These are phyloP conservation scores for Diorhabda carinulata DNA, from an alignment of 1,140 invertebrate genomes.

Conservation along the genomic window DNA sequence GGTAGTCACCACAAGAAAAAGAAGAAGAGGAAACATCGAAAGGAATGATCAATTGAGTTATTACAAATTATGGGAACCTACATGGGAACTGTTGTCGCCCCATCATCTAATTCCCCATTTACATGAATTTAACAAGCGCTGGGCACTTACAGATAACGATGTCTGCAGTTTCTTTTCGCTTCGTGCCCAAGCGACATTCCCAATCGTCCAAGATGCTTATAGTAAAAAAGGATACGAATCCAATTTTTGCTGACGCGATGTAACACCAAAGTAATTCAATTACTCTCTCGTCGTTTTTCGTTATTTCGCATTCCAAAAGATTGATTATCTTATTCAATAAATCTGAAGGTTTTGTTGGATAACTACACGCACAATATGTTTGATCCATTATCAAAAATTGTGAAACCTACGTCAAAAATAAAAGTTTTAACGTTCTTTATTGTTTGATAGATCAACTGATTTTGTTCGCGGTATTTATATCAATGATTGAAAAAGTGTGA, in stretches of 20 bases:
- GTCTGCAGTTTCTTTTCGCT: background rate
- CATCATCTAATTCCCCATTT: background rate
- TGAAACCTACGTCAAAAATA: too few relatives aligned
- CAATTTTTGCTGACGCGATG: constrained; percentile 13
- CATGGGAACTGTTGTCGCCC: background rate
- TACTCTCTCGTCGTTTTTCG: background rate
- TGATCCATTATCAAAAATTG: too few relatives aligned
- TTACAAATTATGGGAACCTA: too few relatives aligned
- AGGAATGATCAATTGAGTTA: too few relatives aligned
- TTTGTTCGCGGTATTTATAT: too few relatives aligned
- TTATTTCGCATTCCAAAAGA: background rate
- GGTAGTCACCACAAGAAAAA: too few relatives aligned
- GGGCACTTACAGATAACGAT: background rate
- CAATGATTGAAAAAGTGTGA: too few relatives aligned
- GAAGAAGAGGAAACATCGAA: too few relatives aligned
- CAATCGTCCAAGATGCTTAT: background rate
- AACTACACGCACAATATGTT: background rate
- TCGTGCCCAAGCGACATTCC: background rate
- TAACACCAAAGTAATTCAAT: background rate
- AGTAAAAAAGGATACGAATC: constrained; percentile 28
- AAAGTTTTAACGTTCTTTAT: too few relatives aligned
- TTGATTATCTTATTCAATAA: constrained; percentile 6
- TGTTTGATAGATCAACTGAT: too few relatives aligned
- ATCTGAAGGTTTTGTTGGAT: background rate
- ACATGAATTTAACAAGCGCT: background rate